Evolutionary conservation across 2,113 vertebrate species (phyloP).

Genomic region (Poecilia latipinna): DNA sequence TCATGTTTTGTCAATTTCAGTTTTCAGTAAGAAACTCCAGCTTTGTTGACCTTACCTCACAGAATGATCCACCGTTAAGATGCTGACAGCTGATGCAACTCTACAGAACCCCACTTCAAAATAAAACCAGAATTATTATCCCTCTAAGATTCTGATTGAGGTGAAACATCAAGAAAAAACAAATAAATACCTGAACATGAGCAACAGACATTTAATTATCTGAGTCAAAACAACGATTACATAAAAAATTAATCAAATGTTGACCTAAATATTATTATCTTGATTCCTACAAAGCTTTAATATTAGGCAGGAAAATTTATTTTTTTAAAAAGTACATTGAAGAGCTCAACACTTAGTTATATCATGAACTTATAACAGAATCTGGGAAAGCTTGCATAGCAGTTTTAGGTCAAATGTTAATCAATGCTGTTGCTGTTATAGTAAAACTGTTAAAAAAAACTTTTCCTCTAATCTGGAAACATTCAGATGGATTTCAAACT

Average conservation of each 20-base stretch:
- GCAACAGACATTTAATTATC: neutral
- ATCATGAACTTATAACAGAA: neutral
- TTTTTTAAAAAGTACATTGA: neutral
- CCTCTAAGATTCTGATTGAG: neutral
- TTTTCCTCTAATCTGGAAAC: neutral
- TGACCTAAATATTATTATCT: neutral
- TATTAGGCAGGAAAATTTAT: neutral
- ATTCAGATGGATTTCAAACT: constrained; percentile 44
- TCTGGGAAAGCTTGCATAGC: too few relatives aligned
- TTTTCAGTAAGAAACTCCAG: too few relatives aligned
- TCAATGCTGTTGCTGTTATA: neutral
- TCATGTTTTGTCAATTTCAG: neutral
- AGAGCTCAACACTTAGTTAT: neutral
- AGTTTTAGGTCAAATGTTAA: too few relatives aligned
- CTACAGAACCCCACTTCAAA: neutral
- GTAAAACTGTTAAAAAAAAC: neutral
- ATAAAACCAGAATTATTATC: neutral
- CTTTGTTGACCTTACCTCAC: neutral
- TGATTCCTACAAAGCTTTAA: neutral
- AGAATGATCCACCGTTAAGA: neutral
- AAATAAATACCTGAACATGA: neutral
- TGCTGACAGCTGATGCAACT: neutral
- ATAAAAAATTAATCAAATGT: neutral
- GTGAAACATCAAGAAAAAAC: neutral
- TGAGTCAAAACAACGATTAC: neutral